These are phyloP conservation scores for Marmota flaviventris DNA, from an alignment of 2,113 vertebrate genomes.

Conservation along the genomic window DNA sequence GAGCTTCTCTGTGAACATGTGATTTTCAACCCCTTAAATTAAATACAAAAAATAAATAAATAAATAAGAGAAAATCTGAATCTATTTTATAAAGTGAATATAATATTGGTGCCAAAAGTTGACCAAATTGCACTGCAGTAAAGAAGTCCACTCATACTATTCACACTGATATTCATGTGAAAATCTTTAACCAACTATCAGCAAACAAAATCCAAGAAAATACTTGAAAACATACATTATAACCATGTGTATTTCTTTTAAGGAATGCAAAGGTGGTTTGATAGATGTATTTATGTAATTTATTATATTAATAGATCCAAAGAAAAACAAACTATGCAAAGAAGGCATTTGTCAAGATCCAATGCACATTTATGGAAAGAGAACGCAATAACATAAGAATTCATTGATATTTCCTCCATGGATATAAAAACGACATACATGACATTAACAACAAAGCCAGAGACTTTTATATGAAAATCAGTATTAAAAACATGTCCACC, in stretches of 20 bases:
- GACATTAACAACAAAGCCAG: not conserved
- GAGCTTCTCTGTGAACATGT: not conserved
- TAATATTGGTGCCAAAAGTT: not conserved
- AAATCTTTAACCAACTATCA: constrained; percentile 40
- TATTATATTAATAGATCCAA: not conserved
- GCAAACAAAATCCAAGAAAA: not conserved
- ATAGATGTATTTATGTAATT: not conserved
- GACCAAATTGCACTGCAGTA: not conserved
- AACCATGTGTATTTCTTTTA: not conserved
- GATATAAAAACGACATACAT: not conserved
- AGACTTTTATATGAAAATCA: not conserved
- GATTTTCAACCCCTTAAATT: not conserved
- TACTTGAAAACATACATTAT: constrained; percentile 5
- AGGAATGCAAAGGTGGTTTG: not conserved
- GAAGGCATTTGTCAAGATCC: constrained; percentile 4
- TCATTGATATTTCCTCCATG: not conserved
- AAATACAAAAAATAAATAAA: not conserved
- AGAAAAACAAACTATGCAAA: constrained; percentile 24
- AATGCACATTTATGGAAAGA: not conserved
- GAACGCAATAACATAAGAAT: not conserved
- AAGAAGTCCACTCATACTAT: not conserved
- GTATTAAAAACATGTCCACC: not conserved
- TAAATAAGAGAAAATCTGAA: not conserved
- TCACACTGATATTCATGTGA: not conserved
- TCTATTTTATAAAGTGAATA: not conserved